These are phyloP conservation scores for Cyclargus thomasi DNA, from an alignment of 1,140 invertebrate species.

Conservation along the genomic window DNA sequence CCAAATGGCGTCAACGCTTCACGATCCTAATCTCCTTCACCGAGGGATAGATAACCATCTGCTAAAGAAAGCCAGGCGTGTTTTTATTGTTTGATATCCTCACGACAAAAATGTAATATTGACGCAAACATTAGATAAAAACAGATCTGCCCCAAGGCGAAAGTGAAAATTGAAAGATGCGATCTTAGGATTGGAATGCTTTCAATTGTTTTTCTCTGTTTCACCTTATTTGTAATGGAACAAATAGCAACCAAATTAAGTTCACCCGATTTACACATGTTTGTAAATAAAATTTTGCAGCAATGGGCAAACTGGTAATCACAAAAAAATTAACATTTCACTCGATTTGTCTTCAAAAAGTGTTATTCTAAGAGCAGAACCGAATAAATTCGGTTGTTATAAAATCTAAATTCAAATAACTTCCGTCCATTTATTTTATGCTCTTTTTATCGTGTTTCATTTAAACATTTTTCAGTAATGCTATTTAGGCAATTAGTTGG, in stretches of 20 bases:
- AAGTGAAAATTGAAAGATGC: not conserved
- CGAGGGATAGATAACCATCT: conserved; percentile 45
- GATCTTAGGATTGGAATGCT: not conserved
- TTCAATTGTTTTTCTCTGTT: not conserved
- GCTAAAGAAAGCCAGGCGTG: conserved; percentile 29
- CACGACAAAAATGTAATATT: conserved; percentile 1
- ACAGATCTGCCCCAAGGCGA: not conserved
- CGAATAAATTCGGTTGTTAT: not conserved
- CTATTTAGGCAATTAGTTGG: conserved; percentile 38
- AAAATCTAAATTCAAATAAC: conserved; percentile 21
- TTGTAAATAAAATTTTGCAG: too few relatives aligned
- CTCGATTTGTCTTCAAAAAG: not conserved
- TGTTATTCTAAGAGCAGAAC: not conserved
- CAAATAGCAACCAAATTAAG: too few relatives aligned
- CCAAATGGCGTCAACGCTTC: conserved; percentile 69
- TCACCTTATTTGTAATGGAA: too few relatives aligned
- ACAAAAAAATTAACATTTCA: not conserved
- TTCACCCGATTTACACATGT: too few relatives aligned
- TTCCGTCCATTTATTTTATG: conserved; percentile 25
- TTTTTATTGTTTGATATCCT: conserved; percentile 9
- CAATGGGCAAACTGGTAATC: not conserved
- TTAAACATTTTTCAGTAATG: conserved; percentile 26
- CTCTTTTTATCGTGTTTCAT: conserved; percentile 40
- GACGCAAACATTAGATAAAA: not conserved
- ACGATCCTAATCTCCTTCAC: conserved; percentile 59